Conservation (phyloP, 2,113 vertebrate genomes). For the Dermatemys mawii region DNA sequence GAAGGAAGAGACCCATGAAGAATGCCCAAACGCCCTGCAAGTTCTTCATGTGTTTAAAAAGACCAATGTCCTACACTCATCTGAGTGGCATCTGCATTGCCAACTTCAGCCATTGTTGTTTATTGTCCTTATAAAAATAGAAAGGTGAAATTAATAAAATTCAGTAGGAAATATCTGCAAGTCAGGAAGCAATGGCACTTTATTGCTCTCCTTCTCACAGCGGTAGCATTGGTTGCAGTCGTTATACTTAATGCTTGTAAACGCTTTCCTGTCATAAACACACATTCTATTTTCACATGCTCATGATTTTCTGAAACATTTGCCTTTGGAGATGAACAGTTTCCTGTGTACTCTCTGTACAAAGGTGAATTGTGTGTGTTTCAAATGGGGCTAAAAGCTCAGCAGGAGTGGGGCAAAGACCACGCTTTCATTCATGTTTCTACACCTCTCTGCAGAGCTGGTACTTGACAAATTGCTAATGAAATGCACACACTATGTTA, state of each 20-base stretch:
- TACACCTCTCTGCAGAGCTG: neutral
- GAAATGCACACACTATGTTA: neutral
- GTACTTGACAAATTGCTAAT: neutral
- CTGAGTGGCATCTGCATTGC: neutral
- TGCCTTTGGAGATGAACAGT: neutral
- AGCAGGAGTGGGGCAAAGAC: neutral
- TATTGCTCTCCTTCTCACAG: neutral
- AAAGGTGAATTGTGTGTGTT: accelerated
- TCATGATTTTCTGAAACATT: neutral
- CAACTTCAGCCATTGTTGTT: neutral
- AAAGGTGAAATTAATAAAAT: neutral
- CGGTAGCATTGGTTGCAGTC: accelerated
- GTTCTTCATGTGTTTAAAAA: neutral
- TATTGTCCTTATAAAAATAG: neutral
- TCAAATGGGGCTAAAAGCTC: neutral
- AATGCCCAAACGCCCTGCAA: neutral
- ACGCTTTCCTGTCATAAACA: neutral
- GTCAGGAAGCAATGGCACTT: neutral
- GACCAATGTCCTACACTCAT: neutral
- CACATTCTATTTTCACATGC: neutral
- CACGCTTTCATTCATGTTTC: accelerated
- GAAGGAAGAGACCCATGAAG: neutral
- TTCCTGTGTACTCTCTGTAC: neutral
- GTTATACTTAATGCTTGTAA: neutral
- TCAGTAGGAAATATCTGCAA: neutral